Percentiles rank a stretch among this genome's conserved stretches.
phyloP scores from a whole-genome alignment of 2,888 invertebrate genomes.

The Drosophila setosimentum region DNA sequence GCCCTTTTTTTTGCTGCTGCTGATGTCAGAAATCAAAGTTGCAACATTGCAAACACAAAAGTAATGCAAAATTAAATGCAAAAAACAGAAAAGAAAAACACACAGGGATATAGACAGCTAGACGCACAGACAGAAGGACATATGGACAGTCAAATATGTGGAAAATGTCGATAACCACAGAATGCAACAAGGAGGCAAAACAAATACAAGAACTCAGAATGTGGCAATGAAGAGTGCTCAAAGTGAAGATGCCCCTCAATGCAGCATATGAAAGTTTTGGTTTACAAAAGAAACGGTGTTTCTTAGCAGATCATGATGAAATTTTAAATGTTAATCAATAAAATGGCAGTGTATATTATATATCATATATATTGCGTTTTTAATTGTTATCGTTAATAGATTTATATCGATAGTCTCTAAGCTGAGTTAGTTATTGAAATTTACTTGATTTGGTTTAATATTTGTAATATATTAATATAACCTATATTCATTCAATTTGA shows the following conservation, averaged over 20 bases:
- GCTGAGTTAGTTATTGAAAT: too few species aligned
- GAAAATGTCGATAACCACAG: slow-evolving; percentile 60
- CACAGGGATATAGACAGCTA: neutral
- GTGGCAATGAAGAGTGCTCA: neutral
- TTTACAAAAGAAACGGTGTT: too few species aligned
- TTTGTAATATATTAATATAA: too few species aligned
- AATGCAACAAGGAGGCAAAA: slow-evolving; percentile 52
- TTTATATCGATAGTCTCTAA: too few species aligned
- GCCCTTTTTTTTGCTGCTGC: slow-evolving; percentile 56
- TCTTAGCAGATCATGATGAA: neutral
- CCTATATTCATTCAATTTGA: too few species aligned
- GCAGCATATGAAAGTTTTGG: neutral
- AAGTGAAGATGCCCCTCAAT: slow-evolving; percentile 10
- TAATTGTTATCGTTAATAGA: too few species aligned
- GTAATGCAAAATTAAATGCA: slow-evolving; percentile 75
- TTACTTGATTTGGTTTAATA: too few species aligned
- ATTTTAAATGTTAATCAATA: neutral
- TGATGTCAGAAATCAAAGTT: slow-evolving; percentile 71
- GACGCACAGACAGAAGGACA: neutral
- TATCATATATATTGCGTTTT: too few species aligned
- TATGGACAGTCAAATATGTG: slow-evolving; percentile 19
- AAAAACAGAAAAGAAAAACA: slow-evolving; percentile 47
- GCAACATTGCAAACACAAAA: slow-evolving; percentile 56
- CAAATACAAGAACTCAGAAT: slow-evolving; percentile 8
- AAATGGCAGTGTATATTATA: neutral